Base-by-base conservation (phyloP, 2,888 invertebrate species). In the Metacarcinus magister region DNA sequence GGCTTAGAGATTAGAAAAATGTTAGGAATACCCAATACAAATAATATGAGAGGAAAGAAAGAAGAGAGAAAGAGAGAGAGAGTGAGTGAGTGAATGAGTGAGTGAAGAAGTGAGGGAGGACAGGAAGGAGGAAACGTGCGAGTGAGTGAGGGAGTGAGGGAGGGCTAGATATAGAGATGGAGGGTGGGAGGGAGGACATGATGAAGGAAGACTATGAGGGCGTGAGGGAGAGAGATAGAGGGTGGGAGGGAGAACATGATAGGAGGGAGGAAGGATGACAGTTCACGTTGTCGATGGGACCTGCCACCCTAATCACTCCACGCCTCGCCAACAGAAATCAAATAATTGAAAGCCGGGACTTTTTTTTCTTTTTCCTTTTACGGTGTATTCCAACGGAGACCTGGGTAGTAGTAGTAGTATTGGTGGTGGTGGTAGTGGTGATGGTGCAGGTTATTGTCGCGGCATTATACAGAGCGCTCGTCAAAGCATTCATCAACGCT, bases 401-500 rank as follows among this genome's bases (percentile, higher is more conserved):
- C 32, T 28, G 8, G 13, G 82, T 28, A 7, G 75, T 75, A 19
- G 60, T 60, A 19, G 60, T 19, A 60, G 60, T 60, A 19, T 7
- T 60, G 60, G 60, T 60, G 67, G 67, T 23, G 67, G 67, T 67
- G 67, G 67, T 19, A 23, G 67, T 67, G 82, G 82, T 82, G 82
- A 32, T 32, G 82, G 82, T 32, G 82, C 32, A 32, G 82, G 82
- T 82, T 8, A 32, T 82, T 28, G 82, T 82, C 32, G 82, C n/a
- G 67, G 67, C 67, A 67, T 67, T 67, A 67, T 67, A 67, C 67
- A 67, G 67, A 67, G n/a, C 67, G 19, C 67, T 67, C 43, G 46
- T 91, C 91, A 91, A 44, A 91, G 46, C 91, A 91, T 91, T 91
- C 46, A 44, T 91, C 91, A 91, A 46, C 19, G 23, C 44, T 91